Evolutionary conservation across 2,888 invertebrate species (phyloP).

Genomic region (Polymixis flavicincta): DNA sequence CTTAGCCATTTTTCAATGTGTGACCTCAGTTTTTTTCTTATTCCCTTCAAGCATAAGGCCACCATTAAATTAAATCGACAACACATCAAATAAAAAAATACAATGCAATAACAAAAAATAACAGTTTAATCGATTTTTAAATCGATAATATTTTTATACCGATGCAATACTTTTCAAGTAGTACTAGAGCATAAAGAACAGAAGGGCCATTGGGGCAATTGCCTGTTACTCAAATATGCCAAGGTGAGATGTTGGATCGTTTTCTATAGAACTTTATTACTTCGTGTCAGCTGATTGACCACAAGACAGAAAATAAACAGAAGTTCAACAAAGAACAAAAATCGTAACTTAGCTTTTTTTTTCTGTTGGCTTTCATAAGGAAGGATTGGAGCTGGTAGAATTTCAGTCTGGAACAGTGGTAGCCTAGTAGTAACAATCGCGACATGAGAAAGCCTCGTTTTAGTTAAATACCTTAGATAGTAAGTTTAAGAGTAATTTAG

Average conservation of each 20-base stretch:
- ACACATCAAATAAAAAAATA: slow-evolving; percentile 2
- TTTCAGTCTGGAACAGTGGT: neutral
- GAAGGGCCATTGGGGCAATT: slow-evolving; percentile 29
- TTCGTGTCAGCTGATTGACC: slow-evolving; percentile 25
- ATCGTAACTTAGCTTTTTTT: neutral
- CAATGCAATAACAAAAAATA: slow-evolving; percentile 11
- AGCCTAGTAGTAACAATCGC: no score
- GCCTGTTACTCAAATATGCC: slow-evolving; percentile 43
- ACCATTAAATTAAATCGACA: neutral
- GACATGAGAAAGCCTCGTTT: no score
- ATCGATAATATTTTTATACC: neutral
- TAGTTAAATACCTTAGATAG: no score
- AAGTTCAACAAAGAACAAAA: neutral
- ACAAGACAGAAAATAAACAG: slow-evolving; percentile 2
- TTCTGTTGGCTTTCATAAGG: neutral
- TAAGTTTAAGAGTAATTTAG: no score
- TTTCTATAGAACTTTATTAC: slow-evolving; percentile 51
- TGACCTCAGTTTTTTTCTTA: neutral
- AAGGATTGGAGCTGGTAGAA: no score
- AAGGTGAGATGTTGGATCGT: slow-evolving; percentile 44
- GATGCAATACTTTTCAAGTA: slow-evolving; percentile 13
- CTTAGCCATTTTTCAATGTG: neutral
- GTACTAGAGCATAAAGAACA: neutral
- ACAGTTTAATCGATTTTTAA: slow-evolving; percentile 20
- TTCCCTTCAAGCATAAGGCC: neutral